Evolutionary conservation across 1,140 invertebrate genomes (phyloP), one percentile per base, ranked within the genome.

Genomic region (Pectinophora gossypiella): DNA sequence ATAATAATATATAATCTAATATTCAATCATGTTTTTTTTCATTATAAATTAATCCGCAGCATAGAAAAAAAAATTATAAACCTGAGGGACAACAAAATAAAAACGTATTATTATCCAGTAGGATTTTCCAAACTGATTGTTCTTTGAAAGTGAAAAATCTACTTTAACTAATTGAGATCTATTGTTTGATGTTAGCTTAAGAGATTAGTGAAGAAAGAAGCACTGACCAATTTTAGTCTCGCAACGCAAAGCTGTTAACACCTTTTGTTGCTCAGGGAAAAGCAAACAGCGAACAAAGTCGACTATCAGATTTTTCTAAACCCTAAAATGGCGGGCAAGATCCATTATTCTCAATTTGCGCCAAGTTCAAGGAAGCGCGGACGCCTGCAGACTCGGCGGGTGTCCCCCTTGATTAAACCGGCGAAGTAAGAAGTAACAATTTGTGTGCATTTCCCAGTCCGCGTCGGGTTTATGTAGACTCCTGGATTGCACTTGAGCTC

Each of bases 321-420:
- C 65, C 72, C 72, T 80, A 75, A 79, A 81, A 75, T 50, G 62
- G 64, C 57, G 64, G n/a, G 63, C 62, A 56, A 56, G 54, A 64
- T 72, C 78, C 77, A 85, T 86, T 86, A 86, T 81, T 86, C 76
- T 84, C 77, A 86, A 86, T 86, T 86, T 86, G 72, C 69, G 60
- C 66, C 64, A 71, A 72, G 76, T 75, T 75, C 60, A 72, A 68
- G 79, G 68, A 76, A 77, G 66, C 70, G 67, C 48, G 48, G 43
- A 65, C n/a, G 51, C 44, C 64, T 64, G 67, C 71, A 58, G 69
- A 60, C 82, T 48, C 82, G 67, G 76, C 80, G 83, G 83, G 80
- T 83, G 80, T 84, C 76, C 75, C 76, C 78, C 73, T 82, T 82
- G 82, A 86, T 86, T 86, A 86, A 86, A 86, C 76, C 72, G 53